Conservation (phyloP, 2,888 invertebrate species). For the Cordilura impudica region DNA sequence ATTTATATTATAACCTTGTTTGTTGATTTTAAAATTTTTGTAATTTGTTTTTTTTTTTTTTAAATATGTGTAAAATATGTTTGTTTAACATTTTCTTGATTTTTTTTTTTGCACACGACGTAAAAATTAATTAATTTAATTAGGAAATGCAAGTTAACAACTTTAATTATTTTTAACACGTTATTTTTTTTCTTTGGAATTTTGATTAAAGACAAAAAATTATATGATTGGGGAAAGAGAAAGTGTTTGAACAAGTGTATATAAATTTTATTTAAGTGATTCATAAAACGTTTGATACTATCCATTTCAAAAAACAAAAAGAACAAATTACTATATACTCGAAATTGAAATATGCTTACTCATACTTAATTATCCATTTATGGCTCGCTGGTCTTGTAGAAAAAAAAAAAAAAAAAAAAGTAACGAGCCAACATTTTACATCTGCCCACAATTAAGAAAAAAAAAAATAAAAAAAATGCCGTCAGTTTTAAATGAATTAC, state of each 20-base stretch:
- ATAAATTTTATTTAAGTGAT: conserved; percentile 4
- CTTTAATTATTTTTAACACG: conserved; percentile 41
- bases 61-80: too few relatives aligned
- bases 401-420: neutral
- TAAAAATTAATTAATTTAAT: conserved; percentile 50
- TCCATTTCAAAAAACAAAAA: conserved; percentile 11
- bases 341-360: neutral
- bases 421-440: conserved; percentile 3
- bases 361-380: neutral
- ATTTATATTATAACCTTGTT: too few relatives aligned
- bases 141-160: conserved; percentile 52
- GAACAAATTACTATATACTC: neutral
- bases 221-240: neutral
- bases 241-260: neutral
- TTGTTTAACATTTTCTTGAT: neutral
- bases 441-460: neutral
- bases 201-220: neutral
- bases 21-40: too few relatives aligned
- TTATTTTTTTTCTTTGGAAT: conserved; percentile 14
- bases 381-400: neutral
- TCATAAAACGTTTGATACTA: conserved; percentile 31
- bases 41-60: neutral
- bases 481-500: conserved; percentile 31
- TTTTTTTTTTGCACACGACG: conserved; percentile 28
- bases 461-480: conserved; percentile 2